Percentiles rank a stretch among this genome's conserved stretches.
Evolutionary conservation across 2,113 vertebrate genomes (phyloP).

Genomic region (Toxotes jaculatrix): DNA sequence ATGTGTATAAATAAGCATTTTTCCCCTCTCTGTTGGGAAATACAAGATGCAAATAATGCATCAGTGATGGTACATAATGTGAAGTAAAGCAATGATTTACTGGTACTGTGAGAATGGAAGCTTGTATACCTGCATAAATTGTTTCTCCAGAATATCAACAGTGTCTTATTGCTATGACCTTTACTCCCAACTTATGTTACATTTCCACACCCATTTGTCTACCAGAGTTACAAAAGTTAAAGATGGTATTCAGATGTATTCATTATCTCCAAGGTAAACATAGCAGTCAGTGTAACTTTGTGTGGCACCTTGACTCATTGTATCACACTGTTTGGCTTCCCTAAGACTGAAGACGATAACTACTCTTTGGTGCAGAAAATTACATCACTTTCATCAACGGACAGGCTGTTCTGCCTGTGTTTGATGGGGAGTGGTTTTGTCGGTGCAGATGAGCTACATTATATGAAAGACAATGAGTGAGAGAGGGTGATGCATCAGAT

Average conservation of each 20-base stretch:
- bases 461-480: constrained; percentile 59
- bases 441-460: constrained; percentile 54
- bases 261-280: neutral
- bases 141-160: neutral
- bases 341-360: constrained; percentile 27
- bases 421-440: constrained; percentile 61
- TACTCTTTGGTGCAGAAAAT: constrained; percentile 34
- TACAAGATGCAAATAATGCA: neutral
- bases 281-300: neutral
- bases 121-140: neutral
- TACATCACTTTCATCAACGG: constrained; percentile 44
- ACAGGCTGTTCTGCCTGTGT: constrained; percentile 37
- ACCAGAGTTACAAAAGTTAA: neutral
- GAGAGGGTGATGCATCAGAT: constrained; percentile 47
- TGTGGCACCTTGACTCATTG: constrained; percentile 3
- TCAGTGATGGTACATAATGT: neutral
- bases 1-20: neutral
- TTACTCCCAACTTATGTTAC: neutral
- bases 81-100: neutral
- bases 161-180: neutral
- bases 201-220: neutral
- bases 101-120: neutral
- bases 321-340: constrained; percentile 20
- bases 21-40: neutral
- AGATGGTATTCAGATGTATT: neutral